A percentile compares a stretch with the other conserved stretches of the same genome.
Evolutionary conservation across 2,113 vertebrate species (phyloP).

Genomic region (Plectropomus leopardus): DNA sequence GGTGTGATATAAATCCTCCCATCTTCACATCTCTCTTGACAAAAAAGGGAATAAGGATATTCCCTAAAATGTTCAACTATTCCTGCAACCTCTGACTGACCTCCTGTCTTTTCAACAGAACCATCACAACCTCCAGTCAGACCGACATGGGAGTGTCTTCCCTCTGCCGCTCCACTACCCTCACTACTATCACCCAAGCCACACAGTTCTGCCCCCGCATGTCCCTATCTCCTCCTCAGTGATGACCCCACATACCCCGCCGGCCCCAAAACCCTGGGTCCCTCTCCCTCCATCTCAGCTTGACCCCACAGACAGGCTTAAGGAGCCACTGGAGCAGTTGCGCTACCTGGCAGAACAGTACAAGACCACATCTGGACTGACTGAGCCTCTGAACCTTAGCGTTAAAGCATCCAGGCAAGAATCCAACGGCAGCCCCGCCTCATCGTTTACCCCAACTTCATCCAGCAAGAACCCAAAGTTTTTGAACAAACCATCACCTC

Average conservation of each 20-base stretch:
- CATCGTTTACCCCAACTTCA: slow-evolving; percentile 76
- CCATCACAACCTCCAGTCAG: slow-evolving; percentile 18
- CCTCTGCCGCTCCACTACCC: slow-evolving; percentile 38
- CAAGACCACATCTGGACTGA: slow-evolving; percentile 71
- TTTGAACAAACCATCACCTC: slow-evolving; percentile 79
- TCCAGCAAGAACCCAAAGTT: slow-evolving; percentile 81
- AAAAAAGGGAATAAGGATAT: background rate
- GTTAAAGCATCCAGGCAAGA: slow-evolving; percentile 50
- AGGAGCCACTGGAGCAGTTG: slow-evolving; percentile 73
- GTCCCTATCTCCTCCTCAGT: slow-evolving; percentile 15
- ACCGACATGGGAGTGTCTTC: slow-evolving; percentile 39
- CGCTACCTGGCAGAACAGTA: slow-evolving; percentile 80
- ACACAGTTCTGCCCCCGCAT: slow-evolving; percentile 48
- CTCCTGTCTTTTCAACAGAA: slow-evolving; percentile 40
- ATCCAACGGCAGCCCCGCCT: slow-evolving; percentile 45
- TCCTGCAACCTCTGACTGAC: background rate
- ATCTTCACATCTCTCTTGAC: background rate
- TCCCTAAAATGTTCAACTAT: background rate
- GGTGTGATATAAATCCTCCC: background rate
- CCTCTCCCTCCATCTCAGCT: background rate
- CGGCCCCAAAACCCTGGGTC: slow-evolving; percentile 8
- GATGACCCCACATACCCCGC: background rate
- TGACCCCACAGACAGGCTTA: slow-evolving; percentile 4
- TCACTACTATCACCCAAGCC: slow-evolving; percentile 46
- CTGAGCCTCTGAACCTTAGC: slow-evolving; percentile 84